These are phyloP conservation scores for Octomys mimax DNA, from an alignment of 2,797 vertebrate genomes.

Conservation along the genomic window DNA sequence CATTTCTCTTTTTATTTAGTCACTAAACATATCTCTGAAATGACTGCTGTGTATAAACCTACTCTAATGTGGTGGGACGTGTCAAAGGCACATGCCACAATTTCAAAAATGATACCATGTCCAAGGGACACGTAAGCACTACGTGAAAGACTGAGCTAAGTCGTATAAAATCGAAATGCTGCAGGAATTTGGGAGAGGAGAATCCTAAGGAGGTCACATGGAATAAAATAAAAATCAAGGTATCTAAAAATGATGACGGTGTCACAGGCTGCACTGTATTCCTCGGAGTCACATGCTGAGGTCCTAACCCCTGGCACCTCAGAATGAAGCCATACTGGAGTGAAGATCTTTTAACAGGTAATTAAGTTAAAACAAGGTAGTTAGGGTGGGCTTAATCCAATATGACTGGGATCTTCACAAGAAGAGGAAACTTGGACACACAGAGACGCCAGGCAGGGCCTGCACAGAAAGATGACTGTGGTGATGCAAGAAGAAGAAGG, in stretches of 20 bases:
- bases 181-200: background rate
- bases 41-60: background rate
- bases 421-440: background rate
- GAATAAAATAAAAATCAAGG: background rate
- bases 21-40: background rate
- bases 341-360: background rate
- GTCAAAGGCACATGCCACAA: background rate
- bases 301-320: background rate
- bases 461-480: background rate
- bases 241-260: background rate
- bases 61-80: background rate
- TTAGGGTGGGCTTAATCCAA: background rate
- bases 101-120: background rate
- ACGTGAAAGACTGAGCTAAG: background rate
- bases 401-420: background rate
- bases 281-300: background rate
- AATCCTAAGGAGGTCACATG: background rate
- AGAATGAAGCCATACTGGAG: background rate
- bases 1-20: background rate
- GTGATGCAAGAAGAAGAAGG: background rate
- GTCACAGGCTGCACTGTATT: background rate
- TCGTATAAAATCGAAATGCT: background rate
- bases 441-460: no score
- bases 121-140: background rate
- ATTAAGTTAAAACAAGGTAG: constrained; percentile 16